phyloP scores from a whole-genome alignment of 2,797 vertebrate genomes.

The Telmatherina bonti region DNA sequence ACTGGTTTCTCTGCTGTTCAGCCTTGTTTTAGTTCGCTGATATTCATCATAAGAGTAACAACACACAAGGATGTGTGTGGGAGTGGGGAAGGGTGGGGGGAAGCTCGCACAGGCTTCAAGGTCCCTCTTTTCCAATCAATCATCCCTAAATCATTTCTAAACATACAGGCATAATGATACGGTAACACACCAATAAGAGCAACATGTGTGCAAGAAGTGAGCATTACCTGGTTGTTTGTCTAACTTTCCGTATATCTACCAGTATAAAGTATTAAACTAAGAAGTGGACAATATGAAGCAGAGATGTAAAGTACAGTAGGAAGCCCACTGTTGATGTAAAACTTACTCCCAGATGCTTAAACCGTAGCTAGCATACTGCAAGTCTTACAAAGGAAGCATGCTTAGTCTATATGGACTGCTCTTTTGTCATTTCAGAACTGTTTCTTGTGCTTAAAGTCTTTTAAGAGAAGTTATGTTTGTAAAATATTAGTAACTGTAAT shows the following conservation, averaged over 20 bases:
- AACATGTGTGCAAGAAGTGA: conserved; percentile 22
- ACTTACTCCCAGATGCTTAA: background rate
- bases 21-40: conserved; percentile 79
- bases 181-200: conserved; percentile 22
- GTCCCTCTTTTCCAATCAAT: conserved; percentile 63
- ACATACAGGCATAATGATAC: conserved; percentile 20
- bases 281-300: background rate
- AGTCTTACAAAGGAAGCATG: background rate
- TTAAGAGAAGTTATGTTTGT: too few species aligned
- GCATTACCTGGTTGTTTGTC: conserved; percentile 14
- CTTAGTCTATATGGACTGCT: too few species aligned
- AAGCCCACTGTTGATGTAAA: background rate
- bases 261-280: too few species aligned
- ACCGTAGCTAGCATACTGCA: background rate
- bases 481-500: too few species aligned
- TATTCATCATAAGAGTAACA: conserved; percentile 82
- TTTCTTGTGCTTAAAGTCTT: too few species aligned
- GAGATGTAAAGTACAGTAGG: background rate
- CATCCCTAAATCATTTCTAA: conserved; percentile 43
- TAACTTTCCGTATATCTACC: background rate
- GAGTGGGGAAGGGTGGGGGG: conserved; percentile 19
- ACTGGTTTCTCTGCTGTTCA: conserved; percentile 71
- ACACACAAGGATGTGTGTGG: conserved; percentile 48
- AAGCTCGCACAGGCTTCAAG: conserved; percentile 37
- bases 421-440: too few species aligned